Evolutionary conservation across 2,888 invertebrate species (phyloP), one percentile per base, ranked within the genome.

Genomic region (Plemyria rubiginata): DNA sequence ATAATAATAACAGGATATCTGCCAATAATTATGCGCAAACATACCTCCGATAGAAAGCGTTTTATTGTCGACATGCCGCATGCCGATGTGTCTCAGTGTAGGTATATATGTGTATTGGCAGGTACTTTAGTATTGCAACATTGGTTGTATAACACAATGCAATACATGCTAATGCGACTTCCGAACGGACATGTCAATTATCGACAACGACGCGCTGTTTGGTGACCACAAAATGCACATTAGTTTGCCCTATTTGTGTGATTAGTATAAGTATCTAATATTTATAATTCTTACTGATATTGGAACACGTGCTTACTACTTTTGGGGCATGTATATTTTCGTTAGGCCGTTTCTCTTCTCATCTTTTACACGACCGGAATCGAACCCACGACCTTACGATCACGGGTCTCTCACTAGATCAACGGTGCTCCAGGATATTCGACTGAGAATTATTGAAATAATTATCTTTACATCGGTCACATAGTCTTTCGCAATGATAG

Each of bases 151-250:
- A 90, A 91, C 77, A 61, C 77, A 75, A 79, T 85, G 82, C 82
- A 82, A 85, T 83, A 81, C 70, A 85, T 84, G 86, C 80, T 86
- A 86, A 87, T 85, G 77, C 76, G 78, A 88, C 89, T 90, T 91
- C 90, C 90, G 89, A 91, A 84, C 80, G 86, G 85, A 88, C 85
- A 77, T 83, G 81, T 82, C 82, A 78, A 79, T 80, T 80, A 79
- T 75, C 72, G 70, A 66, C 65, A 67, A 68, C 70, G 50, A 61
- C 54, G 62, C 29, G 59, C 55, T 51, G 63, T 54, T 53, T 52
- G n/a, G n/a, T n/a, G 12, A 52, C 65, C 66, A 54, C 50, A 46
- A 51, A 22, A 51, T 58, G 54, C 12, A 60, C 50, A 53, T 16
- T 46, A 4, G 22, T 28, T 4, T 28, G 45, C 45, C n/a, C 49